phyloP scores from a whole-genome alignment of 1,140 invertebrate genomes.

The Sweltsa coloradensis region DNA sequence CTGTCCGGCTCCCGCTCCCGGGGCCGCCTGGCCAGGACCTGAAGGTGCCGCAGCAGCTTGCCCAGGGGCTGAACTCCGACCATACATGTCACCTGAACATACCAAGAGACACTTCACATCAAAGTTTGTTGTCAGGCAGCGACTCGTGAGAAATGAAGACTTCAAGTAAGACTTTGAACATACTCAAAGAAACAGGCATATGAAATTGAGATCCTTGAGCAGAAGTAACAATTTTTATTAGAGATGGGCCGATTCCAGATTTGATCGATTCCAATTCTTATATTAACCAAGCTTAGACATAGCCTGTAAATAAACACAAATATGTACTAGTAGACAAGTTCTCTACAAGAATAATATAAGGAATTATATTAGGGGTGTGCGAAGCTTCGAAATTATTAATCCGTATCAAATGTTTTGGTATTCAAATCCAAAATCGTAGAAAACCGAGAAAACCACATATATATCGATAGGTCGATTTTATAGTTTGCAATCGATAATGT shows the following conservation, averaged over 20 bases:
- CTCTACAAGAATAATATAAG: no score
- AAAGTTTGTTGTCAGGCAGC: background rate
- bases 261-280: no score
- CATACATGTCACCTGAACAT: slow-evolving; percentile 41
- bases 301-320: no score
- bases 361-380: no score
- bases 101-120: background rate
- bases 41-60: slow-evolving; percentile 37
- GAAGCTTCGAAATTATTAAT: no score
- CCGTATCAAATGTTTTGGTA: background rate
- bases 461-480: no score
- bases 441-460: no score
- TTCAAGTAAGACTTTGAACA: background rate
- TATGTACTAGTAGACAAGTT: slow-evolving; percentile 11
- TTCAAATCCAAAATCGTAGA: slow-evolving; percentile 1
- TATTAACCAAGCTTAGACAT: no score
- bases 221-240: slow-evolving; percentile 7
- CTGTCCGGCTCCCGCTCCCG: slow-evolving; percentile 32
- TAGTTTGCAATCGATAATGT: no score
- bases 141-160: background rate
- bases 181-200: slow-evolving; percentile 16
- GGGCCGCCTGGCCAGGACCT: slow-evolving; percentile 37
- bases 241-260: no score
- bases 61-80: slow-evolving; percentile 26
- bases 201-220: slow-evolving; percentile 8